These are phyloP conservation scores for Leptinotarsa undecemlineata DNA, from an alignment of 1,140 invertebrate species.

Conservation along the genomic window DNA sequence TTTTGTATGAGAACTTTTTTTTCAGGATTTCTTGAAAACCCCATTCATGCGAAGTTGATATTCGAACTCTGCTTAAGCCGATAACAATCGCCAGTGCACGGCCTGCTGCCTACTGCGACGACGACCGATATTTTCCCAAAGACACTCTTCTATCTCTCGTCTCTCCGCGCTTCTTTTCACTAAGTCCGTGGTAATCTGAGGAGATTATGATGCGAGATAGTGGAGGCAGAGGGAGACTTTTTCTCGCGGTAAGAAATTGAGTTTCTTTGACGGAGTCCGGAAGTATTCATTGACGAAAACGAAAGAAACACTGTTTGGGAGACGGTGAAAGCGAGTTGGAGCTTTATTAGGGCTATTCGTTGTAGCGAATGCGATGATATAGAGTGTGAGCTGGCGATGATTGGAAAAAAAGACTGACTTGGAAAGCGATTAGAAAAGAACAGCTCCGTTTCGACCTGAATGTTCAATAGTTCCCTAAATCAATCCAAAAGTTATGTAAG, in stretches of 20 bases:
- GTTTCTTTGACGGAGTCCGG: neutral
- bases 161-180: slow-evolving; percentile 2
- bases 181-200: neutral
- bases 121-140: neutral
- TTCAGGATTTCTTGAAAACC: too few species aligned
- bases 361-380: too few species aligned
- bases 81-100: neutral
- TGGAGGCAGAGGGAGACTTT: neutral
- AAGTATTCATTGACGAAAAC: neutral
- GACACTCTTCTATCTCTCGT: slow-evolving; percentile 5
- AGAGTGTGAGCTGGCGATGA: too few species aligned
- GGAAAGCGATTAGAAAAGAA: too few species aligned
- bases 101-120: neutral
- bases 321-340: too few species aligned
- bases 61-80: neutral
- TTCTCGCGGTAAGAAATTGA: neutral
- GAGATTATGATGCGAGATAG: slow-evolving; percentile 5
- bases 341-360: too few species aligned
- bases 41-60: neutral
- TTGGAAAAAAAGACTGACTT: too few species aligned
- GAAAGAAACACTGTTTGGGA: too few species aligned
- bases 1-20: too few species aligned
- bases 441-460: too few species aligned
- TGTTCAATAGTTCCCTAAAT: too few species aligned
- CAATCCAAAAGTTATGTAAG: too few species aligned